These are phyloP conservation scores for Mastomys coucha DNA, from an alignment of 2,113 vertebrate species.

Conservation along the genomic window DNA sequence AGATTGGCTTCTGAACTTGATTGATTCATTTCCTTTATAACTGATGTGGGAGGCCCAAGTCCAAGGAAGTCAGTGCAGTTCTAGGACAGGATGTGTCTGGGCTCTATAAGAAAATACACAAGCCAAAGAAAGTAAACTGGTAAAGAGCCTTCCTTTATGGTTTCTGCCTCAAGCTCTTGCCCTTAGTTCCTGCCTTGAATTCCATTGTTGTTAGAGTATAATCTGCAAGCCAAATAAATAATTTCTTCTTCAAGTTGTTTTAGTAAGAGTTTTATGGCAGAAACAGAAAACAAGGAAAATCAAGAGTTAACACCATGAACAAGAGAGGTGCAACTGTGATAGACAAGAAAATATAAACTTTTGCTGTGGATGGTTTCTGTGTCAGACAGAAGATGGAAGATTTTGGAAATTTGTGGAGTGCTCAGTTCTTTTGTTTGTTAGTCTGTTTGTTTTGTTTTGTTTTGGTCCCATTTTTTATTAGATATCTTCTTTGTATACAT, in stretches of 20 bases:
- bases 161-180: background rate
- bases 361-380: background rate
- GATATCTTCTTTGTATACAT: no score
- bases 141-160: no score
- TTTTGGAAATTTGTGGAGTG: background rate
- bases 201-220: background rate
- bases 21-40: background rate
- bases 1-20: background rate
- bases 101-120: background rate
- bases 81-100: background rate
- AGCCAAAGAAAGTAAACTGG: background rate
- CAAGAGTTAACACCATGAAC: background rate
- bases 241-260: background rate
- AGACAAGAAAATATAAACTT: background rate
- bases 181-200: background rate
- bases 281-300: background rate
- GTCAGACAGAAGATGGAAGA: background rate
- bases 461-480: no score
- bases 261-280: background rate
- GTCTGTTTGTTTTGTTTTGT: no score
- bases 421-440: no score
- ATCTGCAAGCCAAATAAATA: background rate
- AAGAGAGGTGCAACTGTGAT: background rate
- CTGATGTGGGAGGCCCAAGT: background rate
- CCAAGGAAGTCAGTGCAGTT: background rate